Conservation (phyloP, 30 jellyfish, hydroid and myxozoan genomes). For the Aurelia aurita region DNA sequence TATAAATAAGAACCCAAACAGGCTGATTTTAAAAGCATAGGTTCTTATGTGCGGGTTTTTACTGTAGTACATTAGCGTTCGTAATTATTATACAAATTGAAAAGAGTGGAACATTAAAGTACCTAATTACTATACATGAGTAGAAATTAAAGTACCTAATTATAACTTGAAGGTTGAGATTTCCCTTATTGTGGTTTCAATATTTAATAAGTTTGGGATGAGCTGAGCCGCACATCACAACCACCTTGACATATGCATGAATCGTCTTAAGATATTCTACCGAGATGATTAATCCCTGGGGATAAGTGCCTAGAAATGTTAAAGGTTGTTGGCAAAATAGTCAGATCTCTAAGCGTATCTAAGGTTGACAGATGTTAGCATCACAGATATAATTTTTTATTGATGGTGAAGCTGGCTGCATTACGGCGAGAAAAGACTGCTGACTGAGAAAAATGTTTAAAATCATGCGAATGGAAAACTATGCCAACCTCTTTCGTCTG, state of each 20-base stretch:
- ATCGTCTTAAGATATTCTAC: background rate
- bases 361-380: conserved; percentile 55
- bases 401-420: conserved; percentile 12
- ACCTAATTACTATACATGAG: background rate
- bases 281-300: conserved; percentile 2
- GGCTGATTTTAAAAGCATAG: too few relatives aligned
- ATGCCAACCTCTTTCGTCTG: conserved; percentile 50
- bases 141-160: background rate
- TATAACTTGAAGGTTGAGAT: conserved; percentile 16
- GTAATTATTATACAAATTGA: too few relatives aligned
- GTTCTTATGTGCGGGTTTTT: too few relatives aligned
- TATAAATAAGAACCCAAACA: too few relatives aligned
- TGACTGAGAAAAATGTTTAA: conserved; percentile 37
- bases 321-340: conserved; percentile 13
- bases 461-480: conserved; percentile 67
- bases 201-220: conserved; percentile 1
- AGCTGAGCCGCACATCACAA: background rate
- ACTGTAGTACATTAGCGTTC: too few relatives aligned
- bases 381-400: background rate
- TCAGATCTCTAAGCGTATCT: conserved; percentile 62
- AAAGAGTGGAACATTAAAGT: too few relatives aligned
- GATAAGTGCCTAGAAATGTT: background rate
- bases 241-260: conserved; percentile 25
- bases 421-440: conserved; percentile 1
- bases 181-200: conserved; percentile 32